Conservation (phyloP, 2,888 invertebrate genomes). For the Drosophila buzzatii region DNA sequence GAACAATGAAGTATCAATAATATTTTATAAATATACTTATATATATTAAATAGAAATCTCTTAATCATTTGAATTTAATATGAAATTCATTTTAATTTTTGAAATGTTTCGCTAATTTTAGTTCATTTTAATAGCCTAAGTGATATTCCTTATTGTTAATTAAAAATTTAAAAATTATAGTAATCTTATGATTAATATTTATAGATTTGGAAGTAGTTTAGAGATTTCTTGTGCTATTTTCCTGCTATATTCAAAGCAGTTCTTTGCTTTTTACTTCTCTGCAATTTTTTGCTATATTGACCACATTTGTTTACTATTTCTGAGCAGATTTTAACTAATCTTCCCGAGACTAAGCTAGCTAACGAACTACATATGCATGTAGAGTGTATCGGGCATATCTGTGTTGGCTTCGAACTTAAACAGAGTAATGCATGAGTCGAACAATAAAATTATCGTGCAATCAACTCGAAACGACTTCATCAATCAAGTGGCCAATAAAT, state of each 20-base stretch:
- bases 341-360: conserved; percentile 38
- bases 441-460: conserved; percentile 71
- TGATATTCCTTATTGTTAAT: too few relatives aligned
- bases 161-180: too few relatives aligned
- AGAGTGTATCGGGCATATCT: background rate
- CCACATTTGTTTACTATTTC: conserved; percentile 41
- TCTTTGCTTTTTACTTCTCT: background rate
- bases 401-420: background rate
- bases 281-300: background rate
- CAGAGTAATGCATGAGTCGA: conserved; percentile 31
- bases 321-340: conserved; percentile 58
- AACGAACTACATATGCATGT: background rate
- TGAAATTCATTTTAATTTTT: background rate
- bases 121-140: too few relatives aligned
- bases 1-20: background rate
- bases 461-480: conserved; percentile 72
- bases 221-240: too few relatives aligned
- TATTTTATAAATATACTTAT: background rate
- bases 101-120: too few relatives aligned
- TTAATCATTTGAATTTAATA: background rate
- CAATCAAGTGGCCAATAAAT: conserved; percentile 76
- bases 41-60: background rate
- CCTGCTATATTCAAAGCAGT: too few relatives aligned
- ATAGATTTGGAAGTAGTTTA: too few relatives aligned
- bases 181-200: too few relatives aligned